These are phyloP conservation scores for Trichogramma evanescens DNA, from an alignment of 2,888 invertebrate genomes.

Conservation along the genomic window DNA sequence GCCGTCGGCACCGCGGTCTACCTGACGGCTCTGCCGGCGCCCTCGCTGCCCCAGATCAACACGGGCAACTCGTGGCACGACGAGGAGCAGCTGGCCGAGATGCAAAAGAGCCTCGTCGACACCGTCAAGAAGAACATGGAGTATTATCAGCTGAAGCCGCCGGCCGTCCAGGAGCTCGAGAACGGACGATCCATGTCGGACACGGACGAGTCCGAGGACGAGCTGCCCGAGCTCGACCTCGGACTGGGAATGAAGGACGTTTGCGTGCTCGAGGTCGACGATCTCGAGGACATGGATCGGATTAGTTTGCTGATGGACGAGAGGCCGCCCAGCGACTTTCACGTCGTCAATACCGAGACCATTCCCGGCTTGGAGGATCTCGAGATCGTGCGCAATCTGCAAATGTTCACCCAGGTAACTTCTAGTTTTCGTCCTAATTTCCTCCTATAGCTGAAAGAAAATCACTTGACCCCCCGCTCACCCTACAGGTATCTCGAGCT, in stretches of 20 bases:
- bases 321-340: slow-evolving; percentile 67
- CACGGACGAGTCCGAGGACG: slow-evolving; percentile 63
- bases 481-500: slow-evolving; percentile 55
- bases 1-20: slow-evolving; percentile 84
- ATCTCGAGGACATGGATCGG: slow-evolving; percentile 74
- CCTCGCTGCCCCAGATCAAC: slow-evolving; percentile 65
- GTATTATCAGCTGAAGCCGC: slow-evolving; percentile 56
- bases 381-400: slow-evolving; percentile 62
- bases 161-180: slow-evolving; percentile 41
- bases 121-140: slow-evolving; percentile 67
- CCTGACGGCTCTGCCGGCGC: slow-evolving; percentile 70
- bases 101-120: slow-evolving; percentile 64
- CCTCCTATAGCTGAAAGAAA: no score
- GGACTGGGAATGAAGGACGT: slow-evolving; percentile 71
- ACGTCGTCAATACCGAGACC: slow-evolving; percentile 70
- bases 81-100: slow-evolving; percentile 58
- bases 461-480: no score
- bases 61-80: slow-evolving; percentile 58
- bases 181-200: slow-evolving; percentile 50
- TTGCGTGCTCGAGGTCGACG: slow-evolving; percentile 75
- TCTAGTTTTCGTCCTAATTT: no score
- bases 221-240: slow-evolving; percentile 62
- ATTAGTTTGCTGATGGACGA: slow-evolving; percentile 68
- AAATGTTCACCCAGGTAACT: slow-evolving; percentile 76
- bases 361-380: slow-evolving; percentile 66